phyloP scores from a whole-genome alignment of 92 coral and sea anemone genomes.

The Desmophyllum pertusum region DNA sequence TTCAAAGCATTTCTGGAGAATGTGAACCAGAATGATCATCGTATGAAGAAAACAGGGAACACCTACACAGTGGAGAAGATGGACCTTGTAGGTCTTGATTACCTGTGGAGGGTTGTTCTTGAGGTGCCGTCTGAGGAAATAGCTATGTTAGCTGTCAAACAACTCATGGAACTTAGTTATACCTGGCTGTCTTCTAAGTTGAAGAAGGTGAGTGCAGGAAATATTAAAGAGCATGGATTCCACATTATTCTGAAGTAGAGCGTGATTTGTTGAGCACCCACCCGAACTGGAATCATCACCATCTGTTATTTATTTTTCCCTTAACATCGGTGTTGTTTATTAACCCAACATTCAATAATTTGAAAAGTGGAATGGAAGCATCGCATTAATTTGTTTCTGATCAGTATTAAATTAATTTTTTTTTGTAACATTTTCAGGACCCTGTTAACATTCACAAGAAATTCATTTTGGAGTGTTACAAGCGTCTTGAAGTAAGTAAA shows the following conservation, averaged over 20 bases:
- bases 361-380: no score
- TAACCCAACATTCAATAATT: no score
- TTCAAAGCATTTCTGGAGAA: constrained; percentile 80
- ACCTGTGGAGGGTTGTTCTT: constrained; percentile 80
- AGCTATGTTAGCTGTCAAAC: constrained; percentile 77
- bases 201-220: constrained; percentile 61
- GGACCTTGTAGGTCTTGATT: constrained; percentile 83
- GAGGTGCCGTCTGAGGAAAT: constrained; percentile 91
- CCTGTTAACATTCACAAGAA: constrained; percentile 86
- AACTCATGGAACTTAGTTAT: constrained; percentile 77
- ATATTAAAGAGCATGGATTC: no score
- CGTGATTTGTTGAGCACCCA: no score
- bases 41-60: constrained; percentile 69
- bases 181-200: constrained; percentile 85
- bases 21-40: constrained; percentile 84
- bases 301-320: no score
- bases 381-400: not conserved
- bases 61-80: constrained; percentile 78
- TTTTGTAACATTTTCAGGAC: constrained; percentile 56
- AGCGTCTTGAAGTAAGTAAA: constrained; percentile 82
- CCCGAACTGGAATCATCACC: no score
- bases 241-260: no score
- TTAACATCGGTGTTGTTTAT: no score
- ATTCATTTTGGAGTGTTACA: constrained; percentile 88
- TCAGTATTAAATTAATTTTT: no score